Evolutionary conservation across 2,113 vertebrate species (phyloP).

Genomic region (Ondatra zibethicus): DNA sequence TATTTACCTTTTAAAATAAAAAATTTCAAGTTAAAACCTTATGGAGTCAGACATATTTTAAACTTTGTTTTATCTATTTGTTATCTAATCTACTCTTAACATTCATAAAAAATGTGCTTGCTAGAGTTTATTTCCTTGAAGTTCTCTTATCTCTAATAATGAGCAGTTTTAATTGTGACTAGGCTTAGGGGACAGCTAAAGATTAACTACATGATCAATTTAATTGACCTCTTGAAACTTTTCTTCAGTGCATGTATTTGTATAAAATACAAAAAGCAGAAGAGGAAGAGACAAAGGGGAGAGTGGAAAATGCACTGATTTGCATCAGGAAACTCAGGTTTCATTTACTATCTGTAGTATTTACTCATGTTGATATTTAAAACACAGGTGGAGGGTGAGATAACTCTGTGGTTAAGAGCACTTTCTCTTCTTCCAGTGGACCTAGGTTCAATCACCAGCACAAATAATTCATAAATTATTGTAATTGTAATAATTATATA

Average conservation of each 20-base stretch:
- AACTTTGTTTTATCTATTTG: constrained; percentile 21
- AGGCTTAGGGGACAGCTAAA: background rate
- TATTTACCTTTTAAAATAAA: background rate
- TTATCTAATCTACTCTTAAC: constrained; percentile 45
- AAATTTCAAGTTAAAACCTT: constrained; percentile 3
- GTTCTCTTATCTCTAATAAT: constrained; percentile 54
- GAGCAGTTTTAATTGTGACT: constrained; percentile 19
- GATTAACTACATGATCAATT: background rate
- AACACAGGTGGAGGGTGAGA: background rate
- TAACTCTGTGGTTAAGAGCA: no score
- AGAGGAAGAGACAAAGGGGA: background rate
- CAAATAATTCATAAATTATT: background rate
- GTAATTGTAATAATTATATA: background rate
- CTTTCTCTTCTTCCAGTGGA: no score
- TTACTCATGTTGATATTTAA: background rate
- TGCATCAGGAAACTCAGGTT: background rate
- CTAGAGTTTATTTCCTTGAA: background rate
- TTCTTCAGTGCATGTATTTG: background rate
- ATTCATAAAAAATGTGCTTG: background rate
- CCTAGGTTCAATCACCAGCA: background rate
- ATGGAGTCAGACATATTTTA: constrained; percentile 48
- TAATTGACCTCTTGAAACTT: constrained; percentile 15
- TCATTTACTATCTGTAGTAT: background rate
- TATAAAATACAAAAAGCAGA: constrained; percentile 45
- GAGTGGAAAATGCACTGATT: background rate